Conservation (phyloP, 2,797 vertebrate genomes). For the Danio tinwini region DNA sequence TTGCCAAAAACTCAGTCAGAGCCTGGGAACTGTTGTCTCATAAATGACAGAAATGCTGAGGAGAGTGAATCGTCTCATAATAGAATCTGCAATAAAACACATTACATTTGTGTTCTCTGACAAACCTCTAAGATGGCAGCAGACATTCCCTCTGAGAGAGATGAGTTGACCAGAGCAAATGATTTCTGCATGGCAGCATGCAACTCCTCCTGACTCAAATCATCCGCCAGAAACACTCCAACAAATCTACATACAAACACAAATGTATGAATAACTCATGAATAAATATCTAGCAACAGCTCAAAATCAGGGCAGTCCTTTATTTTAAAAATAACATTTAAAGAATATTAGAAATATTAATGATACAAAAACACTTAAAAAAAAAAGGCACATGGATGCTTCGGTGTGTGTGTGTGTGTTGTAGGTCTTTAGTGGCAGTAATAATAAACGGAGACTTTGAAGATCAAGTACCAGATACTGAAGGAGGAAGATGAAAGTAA, state of each 20-base stretch:
- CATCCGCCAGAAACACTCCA: slow-evolving; percentile 85
- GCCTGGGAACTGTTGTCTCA: no score
- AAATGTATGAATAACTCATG: not conserved
- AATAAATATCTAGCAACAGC: slow-evolving; percentile 6
- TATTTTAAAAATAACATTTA: not conserved
- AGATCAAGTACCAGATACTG: slow-evolving; percentile 26
- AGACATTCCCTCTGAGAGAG: slow-evolving; percentile 95
- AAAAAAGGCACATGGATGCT: not conserved
- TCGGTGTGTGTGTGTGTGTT: no score
- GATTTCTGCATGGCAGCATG: slow-evolving; percentile 84
- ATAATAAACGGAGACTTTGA: slow-evolving; percentile 46
- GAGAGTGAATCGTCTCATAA: not conserved
- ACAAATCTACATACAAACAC: slow-evolving; percentile 72
- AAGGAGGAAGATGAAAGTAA: slow-evolving; percentile 46
- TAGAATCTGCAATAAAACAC: not conserved
- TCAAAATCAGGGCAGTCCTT: not conserved
- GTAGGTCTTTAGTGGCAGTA: slow-evolving; percentile 26
- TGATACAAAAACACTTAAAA: not conserved
- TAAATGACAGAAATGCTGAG: no score
- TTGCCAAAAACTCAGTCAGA: no score
- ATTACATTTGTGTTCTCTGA: not conserved
- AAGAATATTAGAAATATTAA: not conserved
- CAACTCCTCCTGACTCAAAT: slow-evolving; percentile 86
- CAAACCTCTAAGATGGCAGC: slow-evolving; percentile 94
- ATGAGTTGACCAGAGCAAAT: slow-evolving; percentile 92